A percentile compares a stretch with the other conserved stretches of the same genome.
Evolutionary conservation across 2,113 vertebrate genomes (phyloP).

Genomic region (Odocoileus hemionus): DNA sequence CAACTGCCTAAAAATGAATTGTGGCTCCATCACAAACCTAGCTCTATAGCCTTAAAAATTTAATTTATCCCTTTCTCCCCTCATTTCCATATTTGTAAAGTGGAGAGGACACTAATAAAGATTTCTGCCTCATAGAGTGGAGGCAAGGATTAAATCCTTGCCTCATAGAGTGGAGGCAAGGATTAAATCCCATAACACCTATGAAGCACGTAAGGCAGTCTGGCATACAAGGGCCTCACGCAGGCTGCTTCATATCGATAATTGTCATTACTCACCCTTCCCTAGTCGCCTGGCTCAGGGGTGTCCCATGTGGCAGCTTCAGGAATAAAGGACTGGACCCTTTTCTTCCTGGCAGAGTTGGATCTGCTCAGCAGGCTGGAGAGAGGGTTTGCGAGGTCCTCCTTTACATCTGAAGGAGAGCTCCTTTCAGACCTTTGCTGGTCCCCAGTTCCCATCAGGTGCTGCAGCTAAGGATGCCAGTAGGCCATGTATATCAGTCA

Average conservation of each 20-base stretch:
- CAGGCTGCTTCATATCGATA: not conserved
- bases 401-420: not conserved
- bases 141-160: not conserved
- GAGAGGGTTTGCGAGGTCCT: not conserved
- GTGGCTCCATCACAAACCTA: not conserved
- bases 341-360: not conserved
- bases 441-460: not conserved
- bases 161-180: not conserved
- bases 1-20: not conserved
- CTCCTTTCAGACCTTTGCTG: not conserved
- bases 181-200: not conserved
- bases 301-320: not conserved
- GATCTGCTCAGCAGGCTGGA: not conserved
- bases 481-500: not conserved
- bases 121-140: not conserved
- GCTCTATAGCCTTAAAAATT: not conserved
- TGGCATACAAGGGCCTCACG: fast-evolving
- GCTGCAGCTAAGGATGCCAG: not conserved
- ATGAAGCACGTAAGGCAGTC: not conserved
- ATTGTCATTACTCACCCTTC: too few species aligned
- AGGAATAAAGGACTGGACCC: not conserved
- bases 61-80: not conserved
- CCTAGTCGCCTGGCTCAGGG: not conserved
- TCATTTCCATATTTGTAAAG: not conserved
- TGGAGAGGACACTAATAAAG: not conserved